Evolutionary conservation across 2,797 vertebrate species (phyloP), one percentile per base, ranked within the genome.

Genomic region (Smutsia gigantea): DNA sequence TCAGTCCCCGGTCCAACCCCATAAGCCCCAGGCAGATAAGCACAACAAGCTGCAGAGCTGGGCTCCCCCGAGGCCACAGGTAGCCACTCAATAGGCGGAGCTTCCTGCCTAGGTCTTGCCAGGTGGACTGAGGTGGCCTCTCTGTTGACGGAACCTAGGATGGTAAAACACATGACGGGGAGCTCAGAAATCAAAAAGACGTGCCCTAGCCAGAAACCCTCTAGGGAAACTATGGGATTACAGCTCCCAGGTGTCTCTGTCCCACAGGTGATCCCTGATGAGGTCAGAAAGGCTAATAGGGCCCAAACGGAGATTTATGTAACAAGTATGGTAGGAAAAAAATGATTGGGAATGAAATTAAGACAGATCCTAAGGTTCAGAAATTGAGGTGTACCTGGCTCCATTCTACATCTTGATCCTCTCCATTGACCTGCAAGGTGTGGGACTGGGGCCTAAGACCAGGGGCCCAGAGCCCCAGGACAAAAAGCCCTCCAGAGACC

Each of bases 401-500:
- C 69, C 99, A 98, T 97, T 99, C 99, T 46, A 99, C 98, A 0
- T 99, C 99, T 0, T 99, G 98, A 94, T 99, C 99, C 2, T 99
- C 99, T 87, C 99, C 99, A 0, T 99, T 99, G 93, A 99, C 98
- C 31, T 99, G 98, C 5, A 99, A 97, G 98, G 99, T 99, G 95
- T 99, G 99, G 2, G 99, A 99, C 95, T 98, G 99, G 82, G 11
- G 99, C 0, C 99, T 99, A 95, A 99, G 98, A 42, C 99, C 99
- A 0, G 99, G 99, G 49, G 99, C 99, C 98, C 98, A 99, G 81
- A 99, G 98, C 27, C 99, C 99, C 55, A 99, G 93, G 95, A 99
- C 64, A 97, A 99, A 99, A 51, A 99, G 99, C 66, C 98, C 98
- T 93, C 99, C 99, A 0, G 99, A 99, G 97, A 99, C 97, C 37